Base-by-base conservation (phyloP, 2,888 invertebrate species). In the Theristus sp. region DNA sequence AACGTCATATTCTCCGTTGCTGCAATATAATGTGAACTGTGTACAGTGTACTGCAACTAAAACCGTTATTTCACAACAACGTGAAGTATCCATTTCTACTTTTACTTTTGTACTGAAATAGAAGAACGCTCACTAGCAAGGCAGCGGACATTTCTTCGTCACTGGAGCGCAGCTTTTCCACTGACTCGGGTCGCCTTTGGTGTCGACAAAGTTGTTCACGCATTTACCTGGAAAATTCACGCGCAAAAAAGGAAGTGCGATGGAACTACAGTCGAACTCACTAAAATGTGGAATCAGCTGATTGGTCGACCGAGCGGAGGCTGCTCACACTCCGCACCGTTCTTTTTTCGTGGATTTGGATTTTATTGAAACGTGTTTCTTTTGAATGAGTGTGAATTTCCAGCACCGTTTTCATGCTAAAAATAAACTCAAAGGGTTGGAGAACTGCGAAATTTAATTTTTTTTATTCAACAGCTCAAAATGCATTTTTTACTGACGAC, bases 141-240 rank as follows among this genome's bases (percentile, higher is more conserved):
- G 27, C 17, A 62, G 52, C n/a, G 63, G 63, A 57, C 64, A 64
- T 1, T 47, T 28, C n/a, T 49, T 49, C 20, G 6, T 38, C 10
- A 17, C 17, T 17, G 24, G 49, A 20, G 20, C 24, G 46, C 64
- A 63, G 13, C 27, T 49, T 2, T 49, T 17, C 61, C 62, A 63
- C 2, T 59, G 60, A 20, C 61, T 57, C 6, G 62, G 58, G 46
- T 63, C 62, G 27, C 62, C 62, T 22, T 29, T 27, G 49, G 27
- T 25, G 20, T 47, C 56, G 10, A 49, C 29, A 10, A 57, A 58
- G 22, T 59, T 56, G 26, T 61, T 58, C 26, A 64, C 60, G 28
- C n/a, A 49, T 47, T 2, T 47, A 57, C 62, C 63, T 63, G 27
- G 27, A 55, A 28, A 28, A 17, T 25, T 20, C 27, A 27, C 6